Percentiles rank a stretch among this genome's conserved stretches.
These are phyloP conservation scores for Percina caprodes DNA, from an alignment of 2,113 vertebrate species.

Conservation along the genomic window DNA sequence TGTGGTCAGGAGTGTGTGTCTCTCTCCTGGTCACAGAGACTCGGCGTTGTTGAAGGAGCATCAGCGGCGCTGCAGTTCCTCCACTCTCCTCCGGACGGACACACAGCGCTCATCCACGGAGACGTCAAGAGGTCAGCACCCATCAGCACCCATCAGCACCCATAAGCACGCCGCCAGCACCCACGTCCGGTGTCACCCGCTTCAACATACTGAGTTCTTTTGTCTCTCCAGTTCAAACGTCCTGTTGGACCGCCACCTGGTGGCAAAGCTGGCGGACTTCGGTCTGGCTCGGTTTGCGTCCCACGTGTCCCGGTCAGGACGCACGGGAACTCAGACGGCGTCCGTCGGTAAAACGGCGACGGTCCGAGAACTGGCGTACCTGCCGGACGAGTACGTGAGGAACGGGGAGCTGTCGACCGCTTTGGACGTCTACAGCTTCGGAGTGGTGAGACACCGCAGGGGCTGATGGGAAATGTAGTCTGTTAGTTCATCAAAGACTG, in stretches of 20 bases:
- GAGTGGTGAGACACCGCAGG: constrained; percentile 86
- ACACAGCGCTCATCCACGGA: constrained; percentile 87
- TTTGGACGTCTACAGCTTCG: constrained; percentile 91
- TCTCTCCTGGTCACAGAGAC: background rate
- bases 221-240: constrained; percentile 87
- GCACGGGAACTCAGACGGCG: constrained; percentile 71
- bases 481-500: background rate
- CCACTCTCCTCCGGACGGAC: constrained; percentile 63
- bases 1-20: background rate
- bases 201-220: no score
- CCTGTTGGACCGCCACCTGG: constrained; percentile 86
- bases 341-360: constrained; percentile 83
- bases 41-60: constrained; percentile 64
- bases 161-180: no score
- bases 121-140: constrained; percentile 94
- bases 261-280: constrained; percentile 90
- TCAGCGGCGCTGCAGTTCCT: constrained; percentile 88
- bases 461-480: constrained; percentile 38
- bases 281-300: constrained; percentile 87
- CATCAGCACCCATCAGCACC: no score
- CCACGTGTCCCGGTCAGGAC: background rate
- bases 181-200: background rate
- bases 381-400: constrained; percentile 89
- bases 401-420: constrained; percentile 82
- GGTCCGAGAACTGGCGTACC: constrained; percentile 88